phyloP scores from a whole-genome alignment of 2,113 vertebrate species.

The Antechinus flavipes region DNA sequence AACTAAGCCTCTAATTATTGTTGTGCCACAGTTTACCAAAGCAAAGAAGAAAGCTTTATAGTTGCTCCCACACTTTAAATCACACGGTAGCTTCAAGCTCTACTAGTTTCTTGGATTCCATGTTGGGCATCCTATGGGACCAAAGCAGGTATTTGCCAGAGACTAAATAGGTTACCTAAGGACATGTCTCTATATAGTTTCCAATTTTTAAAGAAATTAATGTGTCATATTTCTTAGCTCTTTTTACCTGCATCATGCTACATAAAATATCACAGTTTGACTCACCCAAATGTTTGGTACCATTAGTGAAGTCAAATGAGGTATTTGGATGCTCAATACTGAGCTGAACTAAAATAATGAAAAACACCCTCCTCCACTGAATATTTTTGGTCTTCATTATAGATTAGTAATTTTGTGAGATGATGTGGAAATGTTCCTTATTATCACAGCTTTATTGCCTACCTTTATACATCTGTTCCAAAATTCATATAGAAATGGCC shows the following conservation, averaged over 20 bases:
- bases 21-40: not conserved
- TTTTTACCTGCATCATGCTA: constrained; percentile 31
- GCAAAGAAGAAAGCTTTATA: not conserved
- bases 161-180: not conserved
- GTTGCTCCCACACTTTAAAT: not conserved
- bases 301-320: constrained; percentile 62
- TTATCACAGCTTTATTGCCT: constrained; percentile 89
- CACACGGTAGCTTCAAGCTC: not conserved
- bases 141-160: not conserved
- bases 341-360: constrained; percentile 74
- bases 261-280: constrained; percentile 40
- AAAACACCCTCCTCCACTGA: constrained; percentile 69
- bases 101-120: not conserved
- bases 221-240: constrained; percentile 20
- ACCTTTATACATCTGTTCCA: constrained; percentile 87
- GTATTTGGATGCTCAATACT: constrained; percentile 33
- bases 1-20: not conserved
- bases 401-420: constrained; percentile 85
- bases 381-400: constrained; percentile 82
- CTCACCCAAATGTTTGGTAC: constrained; percentile 64
- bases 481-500: constrained; percentile 86
- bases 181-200: constrained; percentile 7
- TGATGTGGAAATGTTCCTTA: constrained; percentile 87
- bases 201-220: constrained; percentile 5
- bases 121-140: not conserved